phyloP scores from a whole-genome alignment of 2,888 invertebrate species.

The Lagria hirta region DNA sequence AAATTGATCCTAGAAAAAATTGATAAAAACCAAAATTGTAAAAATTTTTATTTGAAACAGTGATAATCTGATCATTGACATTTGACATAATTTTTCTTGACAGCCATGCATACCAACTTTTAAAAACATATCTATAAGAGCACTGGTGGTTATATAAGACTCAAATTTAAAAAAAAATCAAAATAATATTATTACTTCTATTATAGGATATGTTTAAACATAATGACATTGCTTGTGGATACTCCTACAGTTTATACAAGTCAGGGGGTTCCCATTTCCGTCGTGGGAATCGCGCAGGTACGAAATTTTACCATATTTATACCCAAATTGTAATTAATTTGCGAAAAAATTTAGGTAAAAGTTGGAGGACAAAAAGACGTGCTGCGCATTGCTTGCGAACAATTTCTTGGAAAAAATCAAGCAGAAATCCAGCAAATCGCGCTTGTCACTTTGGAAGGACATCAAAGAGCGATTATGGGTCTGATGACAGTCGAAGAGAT shows the following conservation, averaged over 20 bases:
- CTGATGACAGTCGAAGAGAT: conserved; percentile 97
- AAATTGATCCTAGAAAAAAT: no score
- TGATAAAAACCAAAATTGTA: no score
- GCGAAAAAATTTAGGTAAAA: no score
- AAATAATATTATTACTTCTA: conserved; percentile 1
- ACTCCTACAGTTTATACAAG: conserved; percentile 95
- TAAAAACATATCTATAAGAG: no score
- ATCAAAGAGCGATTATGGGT: conserved; percentile 94
- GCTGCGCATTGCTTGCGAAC: conserved; percentile 89
- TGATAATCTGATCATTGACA: no score
- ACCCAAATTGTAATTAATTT: conserved; percentile 22
- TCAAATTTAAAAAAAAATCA: no score
- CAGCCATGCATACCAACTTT: no score
- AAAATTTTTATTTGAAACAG: no score
- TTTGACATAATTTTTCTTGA: no score
- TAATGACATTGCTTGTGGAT: conserved; percentile 95
- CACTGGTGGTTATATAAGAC: no score
- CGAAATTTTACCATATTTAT: conserved; percentile 34
- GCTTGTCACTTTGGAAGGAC: conserved; percentile 85
- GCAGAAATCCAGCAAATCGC: conserved; percentile 89
- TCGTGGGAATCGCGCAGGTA: conserved; percentile 97
- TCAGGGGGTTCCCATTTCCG: conserved; percentile 95
- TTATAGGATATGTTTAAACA: conserved; percentile 87
- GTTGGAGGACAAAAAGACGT: conserved; percentile 88
- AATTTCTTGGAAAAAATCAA: conserved; percentile 87